phyloP scores from a whole-genome alignment of 1,140 invertebrate species.

The Lepidurus arcticus region DNA sequence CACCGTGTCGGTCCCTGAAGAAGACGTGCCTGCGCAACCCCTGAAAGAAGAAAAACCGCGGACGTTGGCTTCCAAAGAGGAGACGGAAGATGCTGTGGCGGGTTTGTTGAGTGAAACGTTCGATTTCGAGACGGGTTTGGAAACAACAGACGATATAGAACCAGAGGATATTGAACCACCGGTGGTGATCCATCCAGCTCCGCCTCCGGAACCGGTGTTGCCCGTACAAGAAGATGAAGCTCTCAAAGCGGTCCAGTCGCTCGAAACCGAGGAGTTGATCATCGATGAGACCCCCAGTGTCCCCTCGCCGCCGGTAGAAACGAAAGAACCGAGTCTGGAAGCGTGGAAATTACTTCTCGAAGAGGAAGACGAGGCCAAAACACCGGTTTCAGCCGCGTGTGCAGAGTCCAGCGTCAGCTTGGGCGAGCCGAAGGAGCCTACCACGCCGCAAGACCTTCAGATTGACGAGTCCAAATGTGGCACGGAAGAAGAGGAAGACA shows the following conservation, averaged over 20 bases:
- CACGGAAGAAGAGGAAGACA: not conserved
- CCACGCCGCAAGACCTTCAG: constrained; percentile 17
- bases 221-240: constrained; percentile 31
- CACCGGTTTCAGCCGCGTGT: not conserved
- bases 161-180: constrained; percentile 14
- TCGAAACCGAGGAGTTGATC: constrained; percentile 31
- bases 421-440: not conserved
- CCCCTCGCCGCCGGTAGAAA: constrained; percentile 6
- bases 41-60: constrained; percentile 63
- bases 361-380: constrained; percentile 24
- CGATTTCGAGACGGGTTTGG: constrained; percentile 47
- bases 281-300: constrained; percentile 3
- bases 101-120: constrained; percentile 78
- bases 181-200: not conserved
- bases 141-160: constrained; percentile 15
- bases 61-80: constrained; percentile 80
- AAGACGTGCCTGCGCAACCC: not conserved
- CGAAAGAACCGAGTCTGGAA: not conserved
- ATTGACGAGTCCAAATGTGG: constrained; percentile 23
- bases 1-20: constrained; percentile 1
- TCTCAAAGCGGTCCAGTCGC: constrained; percentile 30
- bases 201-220: not conserved
- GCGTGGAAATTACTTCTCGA: constrained; percentile 4
- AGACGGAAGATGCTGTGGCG: constrained; percentile 85
- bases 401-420: not conserved